phyloP scores from a whole-genome alignment of 2,113 vertebrate genomes.

The Megaleporinus macrocephalus region DNA sequence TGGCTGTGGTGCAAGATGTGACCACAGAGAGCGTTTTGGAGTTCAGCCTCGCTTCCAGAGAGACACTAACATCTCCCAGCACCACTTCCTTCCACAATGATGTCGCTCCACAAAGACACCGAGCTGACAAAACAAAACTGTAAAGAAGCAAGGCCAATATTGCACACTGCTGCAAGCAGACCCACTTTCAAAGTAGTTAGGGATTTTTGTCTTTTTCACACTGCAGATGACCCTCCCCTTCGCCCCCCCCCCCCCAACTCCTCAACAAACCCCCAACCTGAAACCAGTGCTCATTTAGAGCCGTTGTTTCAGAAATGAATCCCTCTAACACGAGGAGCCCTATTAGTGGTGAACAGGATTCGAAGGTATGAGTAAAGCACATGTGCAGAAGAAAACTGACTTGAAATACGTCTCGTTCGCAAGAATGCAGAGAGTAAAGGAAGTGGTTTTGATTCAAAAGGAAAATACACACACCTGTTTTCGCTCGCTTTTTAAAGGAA shows the following conservation, averaged over 20 bases:
- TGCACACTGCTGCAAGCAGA: background rate
- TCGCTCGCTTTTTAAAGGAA: conserved; percentile 57
- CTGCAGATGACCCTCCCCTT: background rate
- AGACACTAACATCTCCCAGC: conserved; percentile 35
- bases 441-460: conserved; percentile 56
- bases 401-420: conserved; percentile 35
- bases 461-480: conserved; percentile 55
- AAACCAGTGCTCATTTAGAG: conserved; percentile 13
- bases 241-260: background rate
- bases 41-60: conserved; percentile 34
- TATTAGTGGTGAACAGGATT: background rate
- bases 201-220: background rate
- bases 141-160: conserved; percentile 5
- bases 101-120: conserved; percentile 6
- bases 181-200: background rate
- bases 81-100: conserved; percentile 47
- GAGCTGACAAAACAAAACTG: conserved; percentile 37
- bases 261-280: background rate
- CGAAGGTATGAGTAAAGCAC: conserved; percentile 12
- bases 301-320: conserved; percentile 21
- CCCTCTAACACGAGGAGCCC: background rate
- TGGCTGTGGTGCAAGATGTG: conserved; percentile 45
- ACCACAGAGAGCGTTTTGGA: conserved; percentile 42
- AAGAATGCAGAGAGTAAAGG: conserved; percentile 39
- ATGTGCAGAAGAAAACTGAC: conserved; percentile 38